These are phyloP conservation scores for Drosophila pallidifrons DNA, from an alignment of 1,140 invertebrate species.

Conservation along the genomic window DNA sequence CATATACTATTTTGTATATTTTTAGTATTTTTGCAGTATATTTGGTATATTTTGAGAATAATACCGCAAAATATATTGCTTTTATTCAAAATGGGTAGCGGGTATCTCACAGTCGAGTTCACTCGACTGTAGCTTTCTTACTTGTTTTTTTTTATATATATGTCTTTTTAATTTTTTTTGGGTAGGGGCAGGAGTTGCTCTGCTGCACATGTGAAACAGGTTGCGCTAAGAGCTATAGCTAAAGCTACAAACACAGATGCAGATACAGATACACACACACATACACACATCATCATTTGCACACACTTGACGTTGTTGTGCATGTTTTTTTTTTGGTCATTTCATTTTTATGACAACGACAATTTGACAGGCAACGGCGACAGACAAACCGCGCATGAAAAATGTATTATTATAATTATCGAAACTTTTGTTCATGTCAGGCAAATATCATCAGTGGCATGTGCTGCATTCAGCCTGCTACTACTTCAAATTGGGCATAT, in stretches of 20 bases:
- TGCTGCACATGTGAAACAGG: slow-evolving; percentile 67
- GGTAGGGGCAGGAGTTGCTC: slow-evolving; percentile 22
- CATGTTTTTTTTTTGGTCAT: slow-evolving; percentile 51
- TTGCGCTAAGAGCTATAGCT: slow-evolving; percentile 36
- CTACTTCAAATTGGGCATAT: slow-evolving; percentile 26
- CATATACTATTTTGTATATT: too few species aligned
- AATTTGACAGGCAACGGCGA: slow-evolving; percentile 63
- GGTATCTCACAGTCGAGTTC: too few species aligned
- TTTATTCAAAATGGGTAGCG: too few species aligned
- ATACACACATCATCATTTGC: slow-evolving; percentile 50
- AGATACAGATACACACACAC: slow-evolving; percentile 28
- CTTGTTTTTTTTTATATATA: slow-evolving; percentile 25
- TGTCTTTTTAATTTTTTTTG: slow-evolving; percentile 7
- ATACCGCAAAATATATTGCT: too few species aligned
- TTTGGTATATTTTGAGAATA: too few species aligned
- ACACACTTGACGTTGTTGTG: slow-evolving; percentile 62
- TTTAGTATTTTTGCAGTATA: too few species aligned
- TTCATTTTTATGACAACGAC: slow-evolving; percentile 69
- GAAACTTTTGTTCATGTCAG: slow-evolving; percentile 54
- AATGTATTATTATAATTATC: slow-evolving; percentile 76
- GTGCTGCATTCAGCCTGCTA: slow-evolving; percentile 34
- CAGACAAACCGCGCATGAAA: slow-evolving; percentile 35
- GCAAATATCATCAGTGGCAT: slow-evolving; percentile 30
- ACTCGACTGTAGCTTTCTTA: too few species aligned
- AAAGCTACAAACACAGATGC: slow-evolving; percentile 26